A percentile compares a stretch with the other conserved stretches of the same genome.
These are phyloP conservation scores for Gymnosoma rotundatum DNA, from an alignment of 2,888 invertebrate species.

Conservation along the genomic window DNA sequence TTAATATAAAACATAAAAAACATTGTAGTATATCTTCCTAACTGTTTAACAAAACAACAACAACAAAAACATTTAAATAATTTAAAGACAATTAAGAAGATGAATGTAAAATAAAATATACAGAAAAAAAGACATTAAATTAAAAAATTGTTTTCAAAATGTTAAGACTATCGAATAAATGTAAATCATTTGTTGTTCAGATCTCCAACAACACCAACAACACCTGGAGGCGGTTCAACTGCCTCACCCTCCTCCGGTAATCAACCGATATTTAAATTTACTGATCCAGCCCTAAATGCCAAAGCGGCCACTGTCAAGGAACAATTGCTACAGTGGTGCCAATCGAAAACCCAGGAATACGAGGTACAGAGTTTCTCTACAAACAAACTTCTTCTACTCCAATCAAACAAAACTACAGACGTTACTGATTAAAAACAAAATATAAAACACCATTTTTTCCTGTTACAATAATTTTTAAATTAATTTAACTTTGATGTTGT, in stretches of 20 bases:
- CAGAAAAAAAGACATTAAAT: background rate
- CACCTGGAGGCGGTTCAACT: slow-evolving; percentile 84
- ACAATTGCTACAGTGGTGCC: slow-evolving; percentile 97
- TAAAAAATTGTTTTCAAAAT: slow-evolving; percentile 18
- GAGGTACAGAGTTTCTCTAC: slow-evolving; percentile 86
- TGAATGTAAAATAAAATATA: slow-evolving; percentile 36
- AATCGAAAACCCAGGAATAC: slow-evolving; percentile 98
- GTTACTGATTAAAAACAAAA: slow-evolving; percentile 59
- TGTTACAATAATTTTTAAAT: slow-evolving; percentile 46
- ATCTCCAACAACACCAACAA: slow-evolving; percentile 88
- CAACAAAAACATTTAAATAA: slow-evolving; percentile 53
- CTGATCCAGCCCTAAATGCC: slow-evolving; percentile 93
- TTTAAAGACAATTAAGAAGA: slow-evolving; percentile 37
- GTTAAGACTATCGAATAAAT: slow-evolving; percentile 52
- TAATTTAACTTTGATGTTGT: slow-evolving; percentile 52
- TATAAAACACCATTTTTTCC: background rate
- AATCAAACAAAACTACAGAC: slow-evolving; percentile 58
- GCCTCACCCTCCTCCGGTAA: slow-evolving; percentile 80
- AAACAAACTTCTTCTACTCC: slow-evolving; percentile 43
- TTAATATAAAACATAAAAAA: slow-evolving; percentile 6
- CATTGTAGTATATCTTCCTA: slow-evolving; percentile 30
- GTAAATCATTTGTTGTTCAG: slow-evolving; percentile 83
- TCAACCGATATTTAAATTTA: slow-evolving; percentile 94
- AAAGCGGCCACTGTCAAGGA: slow-evolving; percentile 98
- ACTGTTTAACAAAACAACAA: slow-evolving; percentile 60